phyloP scores from a whole-genome alignment of 2,888 invertebrate genomes.

The Augochlorella aurata region DNA sequence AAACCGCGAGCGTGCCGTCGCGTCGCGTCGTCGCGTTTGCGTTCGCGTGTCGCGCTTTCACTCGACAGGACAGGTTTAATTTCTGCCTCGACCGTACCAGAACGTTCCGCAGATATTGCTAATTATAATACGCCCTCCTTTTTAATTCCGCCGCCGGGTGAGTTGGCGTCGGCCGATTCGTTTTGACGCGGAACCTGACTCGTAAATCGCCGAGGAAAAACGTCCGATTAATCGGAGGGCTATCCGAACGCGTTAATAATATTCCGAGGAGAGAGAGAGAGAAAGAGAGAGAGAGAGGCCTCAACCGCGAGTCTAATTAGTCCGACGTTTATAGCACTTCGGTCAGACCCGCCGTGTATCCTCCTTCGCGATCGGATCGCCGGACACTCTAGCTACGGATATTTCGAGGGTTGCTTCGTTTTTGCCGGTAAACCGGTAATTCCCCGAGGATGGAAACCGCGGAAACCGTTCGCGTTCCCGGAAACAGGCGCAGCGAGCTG shows the following conservation, averaged over 20 bases:
- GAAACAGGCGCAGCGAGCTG: slow-evolving; percentile 42
- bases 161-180: background rate
- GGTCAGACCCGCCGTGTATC: slow-evolving; percentile 53
- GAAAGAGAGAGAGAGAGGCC: slow-evolving; percentile 55
- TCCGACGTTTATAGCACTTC: slow-evolving; percentile 66
- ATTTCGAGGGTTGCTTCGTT: no score
- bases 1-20: background rate
- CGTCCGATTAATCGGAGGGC: slow-evolving; percentile 19
- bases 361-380: slow-evolving; percentile 41
- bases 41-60: slow-evolving; percentile 55
- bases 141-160: background rate
- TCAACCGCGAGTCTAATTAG: slow-evolving; percentile 68
- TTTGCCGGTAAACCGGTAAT: slow-evolving; percentile 46
- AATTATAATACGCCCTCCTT: slow-evolving; percentile 38
- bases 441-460: slow-evolving; percentile 39
- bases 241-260: slow-evolving; percentile 37
- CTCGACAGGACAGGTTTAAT: slow-evolving; percentile 49
- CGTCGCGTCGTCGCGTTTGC: background rate
- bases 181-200: background rate
- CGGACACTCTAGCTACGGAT: background rate
- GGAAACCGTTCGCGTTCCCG: slow-evolving; percentile 50
- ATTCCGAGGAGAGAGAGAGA: slow-evolving; percentile 26
- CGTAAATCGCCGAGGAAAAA: slow-evolving; percentile 14
- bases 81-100: slow-evolving; percentile 23
- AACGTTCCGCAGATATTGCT: slow-evolving; percentile 52